Conservation (phyloP, 1,140 invertebrate genomes). For the Aphelenchoides avenae region DNA sequence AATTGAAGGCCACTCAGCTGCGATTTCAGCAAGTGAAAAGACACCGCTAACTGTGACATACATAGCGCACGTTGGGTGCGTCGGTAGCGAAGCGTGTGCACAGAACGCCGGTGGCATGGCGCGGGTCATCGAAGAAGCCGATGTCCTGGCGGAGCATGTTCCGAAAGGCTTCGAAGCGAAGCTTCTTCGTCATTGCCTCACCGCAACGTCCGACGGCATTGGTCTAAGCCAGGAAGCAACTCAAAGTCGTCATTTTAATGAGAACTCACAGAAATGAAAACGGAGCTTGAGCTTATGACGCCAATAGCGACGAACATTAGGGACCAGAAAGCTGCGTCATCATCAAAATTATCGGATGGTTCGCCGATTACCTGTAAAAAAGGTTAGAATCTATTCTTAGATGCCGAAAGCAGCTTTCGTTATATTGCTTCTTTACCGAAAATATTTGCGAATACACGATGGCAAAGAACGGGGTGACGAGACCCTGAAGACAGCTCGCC, state of each 20-base stretch:
- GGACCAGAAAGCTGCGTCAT: conserved; percentile 64
- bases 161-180: conserved; percentile 61
- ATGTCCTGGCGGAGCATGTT: conserved; percentile 65
- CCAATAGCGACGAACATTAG: conserved; percentile 65
- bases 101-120: conserved; percentile 64
- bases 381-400: conserved; percentile 57
- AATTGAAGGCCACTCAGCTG: too few species aligned
- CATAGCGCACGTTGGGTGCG: conserved; percentile 63
- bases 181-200: conserved; percentile 62
- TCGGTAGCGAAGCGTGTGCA: conserved; percentile 64
- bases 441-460: conserved; percentile 58
- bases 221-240: too few species aligned
- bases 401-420: neutral
- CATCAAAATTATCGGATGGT: conserved; percentile 60
- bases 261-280: conserved; percentile 62
- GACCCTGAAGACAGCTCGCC: conserved; percentile 49
- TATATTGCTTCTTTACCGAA: conserved; percentile 33
- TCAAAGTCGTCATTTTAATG: too few species aligned
- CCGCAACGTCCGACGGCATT: conserved; percentile 59
- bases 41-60: too few species aligned
- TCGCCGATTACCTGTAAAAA: conserved; percentile 64
- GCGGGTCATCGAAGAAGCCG: conserved; percentile 63
- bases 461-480: conserved; percentile 56
- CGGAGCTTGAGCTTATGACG: conserved; percentile 60
- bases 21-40: too few species aligned